phyloP scores from a whole-genome alignment of 2,888 invertebrate genomes.

The Drosophila planitibia region DNA sequence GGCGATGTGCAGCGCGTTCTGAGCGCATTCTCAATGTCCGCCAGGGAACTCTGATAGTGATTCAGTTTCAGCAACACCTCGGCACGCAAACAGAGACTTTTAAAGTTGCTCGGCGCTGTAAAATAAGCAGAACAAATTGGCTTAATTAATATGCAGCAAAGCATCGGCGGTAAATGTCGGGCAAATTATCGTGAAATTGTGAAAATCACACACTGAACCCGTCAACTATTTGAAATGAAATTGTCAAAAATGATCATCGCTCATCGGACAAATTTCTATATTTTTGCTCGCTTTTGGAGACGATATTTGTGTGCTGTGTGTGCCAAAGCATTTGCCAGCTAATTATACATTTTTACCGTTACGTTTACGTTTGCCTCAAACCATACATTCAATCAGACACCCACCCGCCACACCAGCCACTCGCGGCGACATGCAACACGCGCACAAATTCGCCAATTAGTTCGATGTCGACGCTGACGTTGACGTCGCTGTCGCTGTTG shows the following conservation, averaged over 20 bases:
- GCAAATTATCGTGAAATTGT: conserved; percentile 22
- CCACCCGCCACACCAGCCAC: not conserved
- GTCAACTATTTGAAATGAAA: conserved; percentile 64
- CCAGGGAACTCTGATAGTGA: conserved; percentile 88
- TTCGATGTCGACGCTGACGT: conserved; percentile 34
- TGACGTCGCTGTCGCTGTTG: conserved; percentile 6
- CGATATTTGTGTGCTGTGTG: conserved; percentile 16
- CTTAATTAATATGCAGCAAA: not conserved
- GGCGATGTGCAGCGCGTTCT: conserved; percentile 89
- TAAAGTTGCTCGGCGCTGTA: conserved; percentile 88
- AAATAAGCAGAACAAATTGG: conserved; percentile 58
- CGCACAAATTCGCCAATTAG: conserved; percentile 66
- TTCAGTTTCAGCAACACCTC: conserved; percentile 88
- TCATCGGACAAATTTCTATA: conserved; percentile 6
- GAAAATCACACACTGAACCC: conserved; percentile 51
- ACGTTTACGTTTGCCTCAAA: conserved; percentile 29
- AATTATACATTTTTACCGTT: conserved; percentile 30
- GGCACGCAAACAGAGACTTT: conserved; percentile 88
- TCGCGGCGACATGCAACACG: conserved; percentile 41
- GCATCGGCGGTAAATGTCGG: not conserved
- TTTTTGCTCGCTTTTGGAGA: conserved; percentile 34
- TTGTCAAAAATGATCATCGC: conserved; percentile 51
- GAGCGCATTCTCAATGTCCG: conserved; percentile 89
- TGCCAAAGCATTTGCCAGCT: conserved; percentile 41
- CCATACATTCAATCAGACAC: conserved; percentile 6